phyloP scores from a whole-genome alignment of 1,140 invertebrate species.

The Bradynema listronoti region DNA sequence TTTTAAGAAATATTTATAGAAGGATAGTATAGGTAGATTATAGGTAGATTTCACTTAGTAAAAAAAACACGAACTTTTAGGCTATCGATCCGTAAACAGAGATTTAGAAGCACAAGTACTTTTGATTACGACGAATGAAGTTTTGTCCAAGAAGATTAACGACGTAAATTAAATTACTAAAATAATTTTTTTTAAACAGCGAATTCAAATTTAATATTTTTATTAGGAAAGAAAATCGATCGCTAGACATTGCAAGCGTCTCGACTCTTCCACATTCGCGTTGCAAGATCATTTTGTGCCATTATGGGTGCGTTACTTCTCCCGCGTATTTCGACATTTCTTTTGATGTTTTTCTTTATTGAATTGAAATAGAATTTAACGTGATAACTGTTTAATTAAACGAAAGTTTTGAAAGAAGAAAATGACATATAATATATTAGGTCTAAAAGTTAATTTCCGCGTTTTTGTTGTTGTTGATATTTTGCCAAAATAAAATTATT shows the following conservation, averaged over 20 bases:
- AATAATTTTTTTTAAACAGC: too few species aligned
- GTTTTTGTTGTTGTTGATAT: too few species aligned
- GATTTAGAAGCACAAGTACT: slow-evolving; percentile 88
- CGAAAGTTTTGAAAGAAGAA: too few species aligned
- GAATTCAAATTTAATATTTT: too few species aligned
- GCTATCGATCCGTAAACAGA: slow-evolving; percentile 72
- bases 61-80: slow-evolving; percentile 56
- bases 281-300: slow-evolving; percentile 35
- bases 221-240: slow-evolving; percentile 31
- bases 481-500: too few species aligned
- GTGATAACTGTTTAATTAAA: slow-evolving; percentile 7
- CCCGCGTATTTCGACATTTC: slow-evolving; percentile 22
- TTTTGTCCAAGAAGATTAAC: slow-evolving; percentile 63
- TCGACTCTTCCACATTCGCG: slow-evolving; percentile 33
- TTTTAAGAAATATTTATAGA: too few species aligned
- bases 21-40: too few species aligned
- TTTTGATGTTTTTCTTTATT: slow-evolving; percentile 26
- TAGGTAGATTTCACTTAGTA: too few species aligned
- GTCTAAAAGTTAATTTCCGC: too few species aligned
- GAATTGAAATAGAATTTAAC: background rate
- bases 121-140: slow-evolving; percentile 72
- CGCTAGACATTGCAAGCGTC: slow-evolving; percentile 27
- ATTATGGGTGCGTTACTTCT: slow-evolving; percentile 35
- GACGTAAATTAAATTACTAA: slow-evolving; percentile 50
- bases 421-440: too few species aligned